Evolutionary conservation across 2,113 vertebrate species (phyloP), one percentile per base, ranked within the genome.

Genomic region (Burhinus oedicnemus): DNA sequence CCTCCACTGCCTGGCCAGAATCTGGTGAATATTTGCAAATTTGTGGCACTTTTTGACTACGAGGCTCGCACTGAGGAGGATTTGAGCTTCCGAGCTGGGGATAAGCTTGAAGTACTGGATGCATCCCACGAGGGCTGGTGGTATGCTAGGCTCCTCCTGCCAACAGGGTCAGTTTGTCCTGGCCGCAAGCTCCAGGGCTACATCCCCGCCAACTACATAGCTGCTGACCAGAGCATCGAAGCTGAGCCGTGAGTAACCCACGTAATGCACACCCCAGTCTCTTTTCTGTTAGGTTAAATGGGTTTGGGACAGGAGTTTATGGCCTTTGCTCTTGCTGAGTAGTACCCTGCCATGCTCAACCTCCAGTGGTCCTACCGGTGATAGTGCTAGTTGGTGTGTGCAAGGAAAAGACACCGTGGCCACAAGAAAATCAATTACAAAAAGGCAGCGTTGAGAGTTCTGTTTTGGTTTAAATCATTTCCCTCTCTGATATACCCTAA

Each of bases 161-260:
- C 98, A 20, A n/a, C 55, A 49, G 91, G 97, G 86, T 68, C 36
- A 95, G 14, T 94, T 91, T 5, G 71, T 77, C 89, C 87, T 15
- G 83, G 92, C 38, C 86, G 89, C 68, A 96, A 95, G 40, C 95
- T 97, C 36, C 40, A 97, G 69, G 99, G 99, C 38, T 99, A 99
- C 82, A 98, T 99, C 90, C 99, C 99, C 11, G 98, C 99, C 6
- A 99, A 99, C 88, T 99, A 99, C 75, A 98, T 99, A 91, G 99
- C 99, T 3, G 98, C 97, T 18, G 97, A 99, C 92, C 97, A 98
- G 80, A 99, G 98, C 76, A 97, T 99, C 1, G 97, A 99, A 87
- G 99, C 99, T 40, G 98, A 99, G 83, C 98, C 97, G 99, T 99
- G 90, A 99, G 99, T 99, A 98, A 22, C 57, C 58, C 45, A 7